phyloP scores from a whole-genome alignment of 2,113 vertebrate species.

The Microcebus griseorufus region DNA sequence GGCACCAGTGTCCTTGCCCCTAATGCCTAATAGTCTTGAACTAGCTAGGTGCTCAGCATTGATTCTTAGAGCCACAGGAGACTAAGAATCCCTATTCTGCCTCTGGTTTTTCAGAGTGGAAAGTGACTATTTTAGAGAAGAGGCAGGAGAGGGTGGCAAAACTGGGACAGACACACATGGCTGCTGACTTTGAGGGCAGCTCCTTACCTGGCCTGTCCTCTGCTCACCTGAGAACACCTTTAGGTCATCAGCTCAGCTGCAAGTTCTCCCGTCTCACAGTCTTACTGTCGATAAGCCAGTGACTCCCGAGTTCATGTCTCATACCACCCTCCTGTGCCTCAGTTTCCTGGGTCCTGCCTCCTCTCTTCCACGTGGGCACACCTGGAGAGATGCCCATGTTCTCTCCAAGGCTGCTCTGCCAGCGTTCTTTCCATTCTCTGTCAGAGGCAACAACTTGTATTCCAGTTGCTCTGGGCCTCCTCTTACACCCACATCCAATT shows the following conservation, averaged over 20 bases:
- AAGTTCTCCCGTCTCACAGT: neutral
- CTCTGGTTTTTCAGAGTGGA: neutral
- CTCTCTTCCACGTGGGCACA: neutral
- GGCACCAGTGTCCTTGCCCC: neutral
- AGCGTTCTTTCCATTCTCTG: neutral
- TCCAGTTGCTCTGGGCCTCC: neutral
- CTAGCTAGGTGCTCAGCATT: accelerated
- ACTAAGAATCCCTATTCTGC: neutral
- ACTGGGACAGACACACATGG: accelerated
- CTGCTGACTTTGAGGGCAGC: accelerated
- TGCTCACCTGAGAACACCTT: neutral
- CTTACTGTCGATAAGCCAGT: accelerated
- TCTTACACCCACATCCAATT: neutral
- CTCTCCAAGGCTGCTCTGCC: accelerated
- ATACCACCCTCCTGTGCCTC: neutral
- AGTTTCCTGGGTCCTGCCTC: neutral
- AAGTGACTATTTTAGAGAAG: neutral
- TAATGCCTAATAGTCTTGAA: accelerated
- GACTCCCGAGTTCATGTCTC: neutral
- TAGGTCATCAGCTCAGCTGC: neutral
- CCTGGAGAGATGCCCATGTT: accelerated
- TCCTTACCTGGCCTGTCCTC: neutral
- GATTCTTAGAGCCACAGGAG: neutral
- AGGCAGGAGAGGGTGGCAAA: neutral
- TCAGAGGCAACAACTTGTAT: neutral